These are phyloP conservation scores for Neofelis nebulosa DNA, from an alignment of 2,113 vertebrate species.

Conservation along the genomic window DNA sequence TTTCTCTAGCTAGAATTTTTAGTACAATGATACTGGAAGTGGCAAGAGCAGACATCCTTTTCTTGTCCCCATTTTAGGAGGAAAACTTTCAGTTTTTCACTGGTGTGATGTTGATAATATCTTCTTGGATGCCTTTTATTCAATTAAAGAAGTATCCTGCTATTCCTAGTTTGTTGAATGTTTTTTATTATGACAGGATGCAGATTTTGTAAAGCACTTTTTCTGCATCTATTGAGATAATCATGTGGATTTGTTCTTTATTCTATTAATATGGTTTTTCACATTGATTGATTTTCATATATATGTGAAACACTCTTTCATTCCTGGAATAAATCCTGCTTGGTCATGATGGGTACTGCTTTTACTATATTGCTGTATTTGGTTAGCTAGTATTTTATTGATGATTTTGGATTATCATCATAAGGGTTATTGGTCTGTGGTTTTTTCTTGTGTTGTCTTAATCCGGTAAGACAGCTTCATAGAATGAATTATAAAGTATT, in stretches of 20 bases:
- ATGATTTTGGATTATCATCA: neutral
- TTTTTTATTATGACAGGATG: neutral
- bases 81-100: neutral
- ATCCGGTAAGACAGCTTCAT: neutral
- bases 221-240: neutral
- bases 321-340: neutral
- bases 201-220: neutral
- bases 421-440: neutral
- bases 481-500: neutral
- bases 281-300: neutral
- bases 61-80: neutral
- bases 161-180: neutral
- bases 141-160: neutral
- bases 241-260: neutral
- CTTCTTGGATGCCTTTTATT: neutral
- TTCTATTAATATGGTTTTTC: neutral
- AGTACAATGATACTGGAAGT: neutral
- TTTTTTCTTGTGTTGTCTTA: neutral
- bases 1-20: neutral
- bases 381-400: neutral
- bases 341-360: neutral
- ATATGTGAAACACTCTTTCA: neutral
- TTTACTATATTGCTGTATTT: neutral
- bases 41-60: neutral
- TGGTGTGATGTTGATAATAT: neutral